These are phyloP conservation scores for Prosapia bicincta DNA, from an alignment of 2,888 invertebrate genomes.

Conservation along the genomic window DNA sequence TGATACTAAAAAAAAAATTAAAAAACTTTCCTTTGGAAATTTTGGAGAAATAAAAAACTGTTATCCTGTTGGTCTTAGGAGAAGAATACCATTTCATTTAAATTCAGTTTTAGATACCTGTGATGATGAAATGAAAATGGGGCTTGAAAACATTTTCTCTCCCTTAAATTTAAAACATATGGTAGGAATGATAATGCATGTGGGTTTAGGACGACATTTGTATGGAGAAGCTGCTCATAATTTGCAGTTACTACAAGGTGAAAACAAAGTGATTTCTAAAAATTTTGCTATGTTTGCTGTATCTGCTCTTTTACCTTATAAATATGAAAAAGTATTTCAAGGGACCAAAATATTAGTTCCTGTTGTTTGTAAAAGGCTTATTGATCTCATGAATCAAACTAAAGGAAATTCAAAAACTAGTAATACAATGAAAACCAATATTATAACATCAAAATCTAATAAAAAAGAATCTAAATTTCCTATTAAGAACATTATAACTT, in stretches of 20 bases:
- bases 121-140: background rate
- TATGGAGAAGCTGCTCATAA: constrained; percentile 17
- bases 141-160: background rate
- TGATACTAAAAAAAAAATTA: background rate
- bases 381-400: background rate
- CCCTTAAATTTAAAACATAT: background rate
- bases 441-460: background rate
- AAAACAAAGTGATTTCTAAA: background rate
- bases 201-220: constrained; percentile 10
- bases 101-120: background rate
- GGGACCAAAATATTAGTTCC: constrained; percentile 12
- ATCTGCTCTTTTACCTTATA: constrained; percentile 3
- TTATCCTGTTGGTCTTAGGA: background rate
- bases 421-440: background rate
- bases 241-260: background rate
- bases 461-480: background rate
- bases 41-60: background rate
- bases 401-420: background rate
- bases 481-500: background rate
- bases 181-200: constrained; percentile 12
- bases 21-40: background rate
- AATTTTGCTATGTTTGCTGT: constrained; percentile 9
- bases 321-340: background rate
- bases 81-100: background rate
- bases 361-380: constrained; percentile 5